phyloP scores from a whole-genome alignment of 64 coral and sea anemone species.

The Cladopsammia gracilis region DNA sequence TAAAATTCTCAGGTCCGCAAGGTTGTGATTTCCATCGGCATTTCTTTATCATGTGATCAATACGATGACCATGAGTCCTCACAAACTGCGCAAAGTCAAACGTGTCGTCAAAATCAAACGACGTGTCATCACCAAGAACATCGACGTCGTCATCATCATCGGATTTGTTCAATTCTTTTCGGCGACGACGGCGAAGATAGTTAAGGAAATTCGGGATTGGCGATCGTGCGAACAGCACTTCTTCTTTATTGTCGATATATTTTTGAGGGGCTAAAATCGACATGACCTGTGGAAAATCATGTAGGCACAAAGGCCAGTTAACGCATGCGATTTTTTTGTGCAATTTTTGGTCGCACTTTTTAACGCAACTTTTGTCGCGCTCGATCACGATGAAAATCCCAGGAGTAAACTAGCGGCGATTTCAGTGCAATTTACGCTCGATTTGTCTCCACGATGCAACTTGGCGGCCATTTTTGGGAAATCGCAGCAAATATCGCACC shows the following conservation, averaged over 20 bases:
- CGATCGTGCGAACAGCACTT: constrained; percentile 95
- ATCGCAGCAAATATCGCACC: too few species aligned
- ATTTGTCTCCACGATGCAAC: too few species aligned
- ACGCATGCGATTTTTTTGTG: too few species aligned
- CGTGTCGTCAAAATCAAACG: constrained; percentile 89
- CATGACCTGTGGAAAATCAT: constrained; percentile 78
- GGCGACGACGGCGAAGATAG: constrained; percentile 71
- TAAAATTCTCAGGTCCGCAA: constrained; percentile 98
- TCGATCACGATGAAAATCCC: too few species aligned
- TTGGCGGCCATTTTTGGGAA: too few species aligned
- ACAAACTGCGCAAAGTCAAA: constrained; percentile 99
- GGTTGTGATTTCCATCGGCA: constrained; percentile 99
- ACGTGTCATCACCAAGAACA: constrained; percentile 79
- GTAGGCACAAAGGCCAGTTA: too few species aligned
- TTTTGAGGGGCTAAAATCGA: constrained; percentile 98
- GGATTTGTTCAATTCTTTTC: constrained; percentile 64
- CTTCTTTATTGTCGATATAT: constrained; percentile 96
- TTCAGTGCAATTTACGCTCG: too few species aligned
- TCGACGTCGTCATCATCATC: constrained; percentile 82
- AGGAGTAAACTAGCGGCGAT: too few species aligned
- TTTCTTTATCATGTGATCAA: constrained; percentile 99
- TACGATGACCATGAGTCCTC: constrained; percentile 96
- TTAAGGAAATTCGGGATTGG: constrained; percentile 97
- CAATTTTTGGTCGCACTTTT: too few species aligned
- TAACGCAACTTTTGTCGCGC: too few species aligned